Base-by-base conservation (phyloP, 2,888 invertebrate genomes). In the Chrysotoxum bicinctum region DNA sequence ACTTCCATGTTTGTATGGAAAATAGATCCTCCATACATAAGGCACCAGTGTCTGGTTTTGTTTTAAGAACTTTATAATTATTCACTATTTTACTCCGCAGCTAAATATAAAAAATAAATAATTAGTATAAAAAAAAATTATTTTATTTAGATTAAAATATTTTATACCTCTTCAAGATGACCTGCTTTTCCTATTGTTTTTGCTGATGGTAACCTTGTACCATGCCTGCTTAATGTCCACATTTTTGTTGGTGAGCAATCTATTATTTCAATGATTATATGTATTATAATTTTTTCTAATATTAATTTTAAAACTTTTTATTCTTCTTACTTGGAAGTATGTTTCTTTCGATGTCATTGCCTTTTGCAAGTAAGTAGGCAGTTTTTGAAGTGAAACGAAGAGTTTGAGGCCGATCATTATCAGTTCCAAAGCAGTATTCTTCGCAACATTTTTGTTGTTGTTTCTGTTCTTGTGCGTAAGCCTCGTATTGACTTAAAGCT, bases 221-320 rank as follows among this genome's bases (percentile, higher is more conserved):
- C 96, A 88, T 96, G 95, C 4, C 96, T 93, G 87, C 93, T 93
- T 58, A 95, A 90, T 89, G 95, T 93, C 96, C 96, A 97, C 78
- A 96, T 93, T 87, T 96, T 96, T 1, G 93, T 91, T 0, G 96
- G 94, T 78, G 93, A 92, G 88, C 97, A 97, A 88, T 95, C 96
- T 96, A 90, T 10, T 8, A 16, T 21, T 14, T 3, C 23, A 10
- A 4, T 16, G 6, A 32, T 56, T 56, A 21, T 35, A 48, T 21
- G 12, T 52, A 9, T 35, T 56, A 2, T n/a, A 35, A 35, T 14
- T 12, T 26, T 54, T 26, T 2, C 7, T 26, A 5, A 30, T 4
- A 54, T 32, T 48, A 7, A 64, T 70, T 19, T 52, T 26, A 3
- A 50, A 26, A 50, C 1, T 1, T 21, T 23, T n/a, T 23, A 8